Evolutionary conservation across 2,888 invertebrate genomes (phyloP).

Genomic region (Antheraea yamamai): DNA sequence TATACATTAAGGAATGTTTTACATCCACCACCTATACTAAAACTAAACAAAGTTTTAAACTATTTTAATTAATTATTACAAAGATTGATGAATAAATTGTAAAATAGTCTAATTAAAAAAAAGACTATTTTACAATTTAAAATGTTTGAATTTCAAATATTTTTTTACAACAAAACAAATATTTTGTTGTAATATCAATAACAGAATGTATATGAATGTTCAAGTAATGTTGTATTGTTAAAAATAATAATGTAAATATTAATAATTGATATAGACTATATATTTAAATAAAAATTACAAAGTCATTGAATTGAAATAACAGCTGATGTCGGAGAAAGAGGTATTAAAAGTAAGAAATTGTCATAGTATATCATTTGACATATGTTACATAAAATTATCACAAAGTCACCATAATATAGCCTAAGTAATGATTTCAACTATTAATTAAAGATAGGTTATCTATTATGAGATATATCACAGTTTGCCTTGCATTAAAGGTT

Average conservation of each 20-base stretch:
- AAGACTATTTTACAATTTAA: too few species aligned
- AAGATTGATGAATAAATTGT: background rate
- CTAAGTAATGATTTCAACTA: background rate
- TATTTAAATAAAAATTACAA: background rate
- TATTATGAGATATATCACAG: conserved; percentile 69
- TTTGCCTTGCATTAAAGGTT: conserved; percentile 90
- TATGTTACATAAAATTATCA: background rate
- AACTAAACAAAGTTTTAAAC: conserved; percentile 20
- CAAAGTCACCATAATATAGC: background rate
- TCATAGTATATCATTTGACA: background rate
- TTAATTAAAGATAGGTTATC: background rate
- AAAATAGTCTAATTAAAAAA: too few species aligned
- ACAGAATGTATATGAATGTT: too few species aligned
- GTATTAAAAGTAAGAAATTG: background rate
- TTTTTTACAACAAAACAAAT: background rate
- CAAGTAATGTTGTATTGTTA: too few species aligned
- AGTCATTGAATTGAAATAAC: background rate
- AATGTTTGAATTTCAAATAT: background rate
- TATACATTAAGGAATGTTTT: conserved; percentile 29
- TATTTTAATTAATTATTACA: background rate
- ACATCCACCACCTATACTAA: conserved; percentile 43
- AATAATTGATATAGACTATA: background rate
- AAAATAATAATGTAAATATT: too few species aligned
- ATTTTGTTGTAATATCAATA: background rate
- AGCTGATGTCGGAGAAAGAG: background rate